Conservation (phyloP, 1,140 invertebrate species). For the Tenebrio molitor region DNA sequence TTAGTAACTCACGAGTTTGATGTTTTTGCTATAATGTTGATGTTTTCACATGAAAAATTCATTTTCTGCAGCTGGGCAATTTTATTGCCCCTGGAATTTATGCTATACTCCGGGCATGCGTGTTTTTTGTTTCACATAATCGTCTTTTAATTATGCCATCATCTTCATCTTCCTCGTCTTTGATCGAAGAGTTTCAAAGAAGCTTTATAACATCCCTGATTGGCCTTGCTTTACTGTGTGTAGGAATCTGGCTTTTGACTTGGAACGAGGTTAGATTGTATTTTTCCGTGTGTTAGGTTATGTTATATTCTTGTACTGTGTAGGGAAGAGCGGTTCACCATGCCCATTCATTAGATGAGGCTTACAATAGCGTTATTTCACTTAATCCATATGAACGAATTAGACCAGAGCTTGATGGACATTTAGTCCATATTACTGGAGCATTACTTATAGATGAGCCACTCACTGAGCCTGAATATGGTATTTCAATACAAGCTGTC, state of each 20-base stretch:
- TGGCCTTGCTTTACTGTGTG: slow-evolving; percentile 71
- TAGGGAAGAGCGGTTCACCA: slow-evolving; percentile 80
- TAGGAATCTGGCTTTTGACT: slow-evolving; percentile 74
- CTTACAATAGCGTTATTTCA: slow-evolving; percentile 72
- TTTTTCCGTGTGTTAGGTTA: slow-evolving; percentile 12
- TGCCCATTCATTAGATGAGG: slow-evolving; percentile 79
- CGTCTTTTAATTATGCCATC: slow-evolving; percentile 7
- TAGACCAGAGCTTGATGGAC: slow-evolving; percentile 77
- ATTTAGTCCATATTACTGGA: slow-evolving; percentile 83
- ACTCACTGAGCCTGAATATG: slow-evolving; percentile 77
- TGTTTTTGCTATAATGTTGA: not conserved
- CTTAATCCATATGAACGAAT: slow-evolving; percentile 71
- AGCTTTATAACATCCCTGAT: slow-evolving; percentile 76
- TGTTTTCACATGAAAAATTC: not conserved
- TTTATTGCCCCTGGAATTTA: slow-evolving; percentile 46
- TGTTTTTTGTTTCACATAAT: slow-evolving; percentile 30
- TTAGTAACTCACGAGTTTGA: slow-evolving; percentile 10
- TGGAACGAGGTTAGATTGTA: slow-evolving; percentile 78
- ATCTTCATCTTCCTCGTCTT: slow-evolving; percentile 27
- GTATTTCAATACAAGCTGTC: slow-evolving; percentile 68
- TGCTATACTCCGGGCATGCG: slow-evolving; percentile 48
- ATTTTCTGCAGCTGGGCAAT: slow-evolving; percentile 15
- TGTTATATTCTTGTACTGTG: slow-evolving; percentile 45
- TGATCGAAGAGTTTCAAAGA: slow-evolving; percentile 73
- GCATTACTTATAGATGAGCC: slow-evolving; percentile 81